phyloP scores from a whole-genome alignment of 2,113 vertebrate species.

The Tragelaphus strepsiceros region DNA sequence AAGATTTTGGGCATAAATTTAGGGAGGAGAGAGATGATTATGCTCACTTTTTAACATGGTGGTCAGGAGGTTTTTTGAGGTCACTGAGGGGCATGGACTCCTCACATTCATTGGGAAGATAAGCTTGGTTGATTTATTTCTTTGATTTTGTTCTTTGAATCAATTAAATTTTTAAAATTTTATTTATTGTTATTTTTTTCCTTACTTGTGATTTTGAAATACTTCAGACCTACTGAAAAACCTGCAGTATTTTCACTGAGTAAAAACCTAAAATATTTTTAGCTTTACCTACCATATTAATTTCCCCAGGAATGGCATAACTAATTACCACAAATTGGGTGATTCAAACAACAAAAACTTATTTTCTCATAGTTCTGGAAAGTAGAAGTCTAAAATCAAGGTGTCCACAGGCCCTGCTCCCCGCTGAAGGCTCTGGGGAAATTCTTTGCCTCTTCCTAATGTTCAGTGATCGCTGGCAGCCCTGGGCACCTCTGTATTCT shows the following conservation, averaged over 20 bases:
- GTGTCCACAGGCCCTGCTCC: accelerated
- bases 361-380: not conserved
- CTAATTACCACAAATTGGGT: not conserved
- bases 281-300: not conserved
- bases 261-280: not conserved
- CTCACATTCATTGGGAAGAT: not conserved
- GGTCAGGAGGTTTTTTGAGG: not conserved
- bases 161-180: not conserved
- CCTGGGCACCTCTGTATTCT: not conserved
- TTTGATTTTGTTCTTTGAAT: not conserved
- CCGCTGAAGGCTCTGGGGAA: not conserved
- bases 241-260: not conserved
- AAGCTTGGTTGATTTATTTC: not conserved
- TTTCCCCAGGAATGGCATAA: not conserved
- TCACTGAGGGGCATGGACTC: not conserved
- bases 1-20: not conserved
- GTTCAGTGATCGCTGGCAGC: not conserved
- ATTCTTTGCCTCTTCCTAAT: not conserved
- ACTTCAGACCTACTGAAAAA: not conserved
- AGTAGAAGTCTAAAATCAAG: not conserved
- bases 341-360: not conserved
- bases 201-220: not conserved
- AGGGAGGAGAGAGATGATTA: too few species aligned
- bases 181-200: not conserved
- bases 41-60: not conserved